Evolutionary conservation across 2,797 vertebrate genomes (phyloP).

Genomic region (Hephaestus fuliginosus): DNA sequence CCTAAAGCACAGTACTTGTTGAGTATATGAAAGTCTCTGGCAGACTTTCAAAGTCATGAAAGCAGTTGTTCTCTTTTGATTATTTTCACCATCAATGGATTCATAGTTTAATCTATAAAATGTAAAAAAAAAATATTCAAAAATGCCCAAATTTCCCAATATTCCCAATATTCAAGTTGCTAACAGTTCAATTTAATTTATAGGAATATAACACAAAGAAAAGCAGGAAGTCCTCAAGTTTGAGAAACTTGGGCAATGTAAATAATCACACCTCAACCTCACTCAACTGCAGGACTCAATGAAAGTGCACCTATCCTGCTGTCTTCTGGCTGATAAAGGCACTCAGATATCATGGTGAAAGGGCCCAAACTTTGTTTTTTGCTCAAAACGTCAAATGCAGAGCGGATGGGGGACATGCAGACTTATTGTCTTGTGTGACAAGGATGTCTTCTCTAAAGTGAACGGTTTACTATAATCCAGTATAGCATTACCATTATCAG

Average conservation of each 20-base stretch:
- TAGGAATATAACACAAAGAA: not conserved
- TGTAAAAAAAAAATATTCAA: not conserved
- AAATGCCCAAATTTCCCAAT: not conserved
- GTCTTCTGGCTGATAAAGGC: not conserved
- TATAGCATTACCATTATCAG: too few relatives aligned
- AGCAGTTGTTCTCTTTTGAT: not conserved
- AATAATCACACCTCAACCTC: slow-evolving; percentile 13
- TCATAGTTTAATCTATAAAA: not conserved
- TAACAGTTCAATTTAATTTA: not conserved
- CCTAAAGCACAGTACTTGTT: slow-evolving; percentile 1
- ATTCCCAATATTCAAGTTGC: not conserved
- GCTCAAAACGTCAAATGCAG: too few relatives aligned
- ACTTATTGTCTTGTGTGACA: too few relatives aligned
- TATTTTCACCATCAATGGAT: not conserved
- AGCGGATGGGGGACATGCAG: too few relatives aligned
- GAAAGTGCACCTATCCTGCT: slow-evolving; percentile 20
- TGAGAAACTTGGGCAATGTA: not conserved
- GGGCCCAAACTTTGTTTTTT: too few relatives aligned
- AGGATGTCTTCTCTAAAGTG: too few relatives aligned
- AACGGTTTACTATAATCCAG: too few relatives aligned
- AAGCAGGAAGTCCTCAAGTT: not conserved
- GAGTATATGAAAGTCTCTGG: not conserved
- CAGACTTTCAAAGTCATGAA: slow-evolving; percentile 3
- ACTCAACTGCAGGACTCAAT: slow-evolving; percentile 8
- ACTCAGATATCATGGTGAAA: too few relatives aligned